phyloP scores from a whole-genome alignment of 2,797 vertebrate species.

The Sebastiscus tertius region DNA sequence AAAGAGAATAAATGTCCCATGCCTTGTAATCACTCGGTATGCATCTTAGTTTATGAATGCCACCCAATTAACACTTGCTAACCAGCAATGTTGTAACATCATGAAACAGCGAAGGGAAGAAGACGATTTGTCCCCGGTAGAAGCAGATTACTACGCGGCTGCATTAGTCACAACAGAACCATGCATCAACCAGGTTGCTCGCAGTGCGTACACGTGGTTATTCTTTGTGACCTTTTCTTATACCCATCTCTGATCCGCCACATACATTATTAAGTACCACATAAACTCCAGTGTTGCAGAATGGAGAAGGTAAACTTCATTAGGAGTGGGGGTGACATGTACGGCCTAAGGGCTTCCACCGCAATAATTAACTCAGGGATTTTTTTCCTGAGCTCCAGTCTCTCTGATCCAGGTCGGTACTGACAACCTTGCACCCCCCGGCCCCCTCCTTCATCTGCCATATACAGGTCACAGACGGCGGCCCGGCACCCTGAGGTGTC shows the following conservation, averaged over 20 bases:
- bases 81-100: neutral
- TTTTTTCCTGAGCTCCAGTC: conserved; percentile 38
- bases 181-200: conserved; percentile 2
- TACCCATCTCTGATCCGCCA: conserved; percentile 35
- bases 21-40: neutral
- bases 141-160: neutral
- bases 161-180: neutral
- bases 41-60: neutral
- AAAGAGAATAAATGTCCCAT: neutral
- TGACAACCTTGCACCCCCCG: conserved; percentile 60
- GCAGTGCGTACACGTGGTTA: neutral
- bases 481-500: conserved; percentile 77
- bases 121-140: neutral
- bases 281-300: conserved; percentile 27
- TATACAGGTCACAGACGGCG: conserved; percentile 74
- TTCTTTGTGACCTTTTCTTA: conserved; percentile 42
- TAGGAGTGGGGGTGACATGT: conserved; percentile 49
- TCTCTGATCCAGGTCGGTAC: conserved; percentile 67
- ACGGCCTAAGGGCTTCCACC: conserved; percentile 59
- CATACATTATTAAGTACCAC: conserved; percentile 54
- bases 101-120: neutral
- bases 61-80: neutral
- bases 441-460: conserved; percentile 58
- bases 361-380: conserved; percentile 58
- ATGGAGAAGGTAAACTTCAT: conserved; percentile 65